phyloP scores from a whole-genome alignment of 2,113 vertebrate genomes.

The Oryzias javanicus region DNA sequence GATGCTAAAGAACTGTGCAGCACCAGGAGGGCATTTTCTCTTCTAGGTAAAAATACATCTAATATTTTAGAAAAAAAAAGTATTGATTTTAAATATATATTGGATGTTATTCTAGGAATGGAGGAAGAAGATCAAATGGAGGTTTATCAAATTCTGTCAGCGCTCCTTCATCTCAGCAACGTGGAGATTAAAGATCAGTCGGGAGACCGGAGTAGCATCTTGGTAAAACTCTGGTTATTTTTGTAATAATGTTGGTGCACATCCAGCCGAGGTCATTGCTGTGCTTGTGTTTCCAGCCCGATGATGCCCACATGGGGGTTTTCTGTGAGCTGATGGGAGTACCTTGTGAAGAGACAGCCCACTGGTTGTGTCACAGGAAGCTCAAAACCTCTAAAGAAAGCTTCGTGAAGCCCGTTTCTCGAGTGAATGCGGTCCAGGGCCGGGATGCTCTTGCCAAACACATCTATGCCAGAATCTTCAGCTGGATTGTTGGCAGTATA shows the following conservation, averaged over 20 bases:
- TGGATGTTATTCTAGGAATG: conserved; percentile 77
- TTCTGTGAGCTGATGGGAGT: conserved; percentile 94
- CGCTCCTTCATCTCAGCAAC: conserved; percentile 93
- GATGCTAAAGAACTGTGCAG: conserved; percentile 87
- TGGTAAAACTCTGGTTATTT: conserved; percentile 72
- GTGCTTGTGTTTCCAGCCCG: conserved; percentile 75
- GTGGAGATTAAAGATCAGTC: conserved; percentile 85
- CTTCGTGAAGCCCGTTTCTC: conserved; percentile 88
- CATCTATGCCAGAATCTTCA: conserved; percentile 92
- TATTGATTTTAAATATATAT: neutral
- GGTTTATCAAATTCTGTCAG: conserved; percentile 90
- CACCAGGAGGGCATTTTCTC: conserved; percentile 87
- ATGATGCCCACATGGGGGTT: conserved; percentile 82
- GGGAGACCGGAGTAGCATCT: conserved; percentile 84
- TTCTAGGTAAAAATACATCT: conserved; percentile 81
- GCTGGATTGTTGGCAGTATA: conserved; percentile 88
- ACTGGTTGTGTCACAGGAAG: conserved; percentile 95
- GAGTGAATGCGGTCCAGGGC: conserved; percentile 84
- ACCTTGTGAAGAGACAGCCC: conserved; percentile 88
- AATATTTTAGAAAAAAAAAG: neutral
- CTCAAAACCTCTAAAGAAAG: conserved; percentile 89
- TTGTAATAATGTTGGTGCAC: neutral
- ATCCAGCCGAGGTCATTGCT: neutral
- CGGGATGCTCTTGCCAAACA: conserved; percentile 93
- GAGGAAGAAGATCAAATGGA: conserved; percentile 88